Base-by-base conservation (phyloP, 2,113 vertebrate genomes). In the Platanista minor region DNA sequence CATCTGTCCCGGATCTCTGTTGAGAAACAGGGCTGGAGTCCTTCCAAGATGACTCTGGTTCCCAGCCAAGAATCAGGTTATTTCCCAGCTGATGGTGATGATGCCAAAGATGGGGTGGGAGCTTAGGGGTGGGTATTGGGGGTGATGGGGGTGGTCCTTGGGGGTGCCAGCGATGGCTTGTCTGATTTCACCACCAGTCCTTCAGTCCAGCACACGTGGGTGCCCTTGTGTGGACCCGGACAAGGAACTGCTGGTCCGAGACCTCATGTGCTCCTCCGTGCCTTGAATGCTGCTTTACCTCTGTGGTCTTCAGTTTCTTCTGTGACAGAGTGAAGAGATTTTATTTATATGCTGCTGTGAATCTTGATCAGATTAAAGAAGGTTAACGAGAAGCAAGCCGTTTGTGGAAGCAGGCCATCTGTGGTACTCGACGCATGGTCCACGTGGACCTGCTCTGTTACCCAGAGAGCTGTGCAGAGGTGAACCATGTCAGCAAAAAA, bases 341-440 rank as follows among this genome's bases (percentile, higher is more conserved):
- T 75, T 64, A 13, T 87, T 74, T 41, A 1, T 13, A 17, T 5
- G 71, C 33, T 80, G 17, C 57, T 87, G 39, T 82, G 81, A 41
- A 9, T 41, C 13, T 41, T 14, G 54, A 29, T 54, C 43, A 13
- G 36, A 20, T 43, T 15, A 29, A 90, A 43, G 86, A 33, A 41
- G 54, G 64, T 20, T 31, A 25, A 49, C 3, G 57, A 13, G 57
- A 91, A 3, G 7, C 87, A 15, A 21, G 80, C 33, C 6, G 21
- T 11, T 72, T 57, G 54, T 20, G 23, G 66, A 39, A 33, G 41
- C 39, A 33, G 36, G 14, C 25, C 23, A 0, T 2, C 9, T 27
- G 39, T 2, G 0, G n/a, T 8, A 2, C 3, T 12, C 13, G 1
- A 3, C 5, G 6, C 18, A 0, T 0, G 12, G 5, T 20, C 52